Conservation (phyloP, 2,797 vertebrate species). For the Helarctos malayanus region DNA sequence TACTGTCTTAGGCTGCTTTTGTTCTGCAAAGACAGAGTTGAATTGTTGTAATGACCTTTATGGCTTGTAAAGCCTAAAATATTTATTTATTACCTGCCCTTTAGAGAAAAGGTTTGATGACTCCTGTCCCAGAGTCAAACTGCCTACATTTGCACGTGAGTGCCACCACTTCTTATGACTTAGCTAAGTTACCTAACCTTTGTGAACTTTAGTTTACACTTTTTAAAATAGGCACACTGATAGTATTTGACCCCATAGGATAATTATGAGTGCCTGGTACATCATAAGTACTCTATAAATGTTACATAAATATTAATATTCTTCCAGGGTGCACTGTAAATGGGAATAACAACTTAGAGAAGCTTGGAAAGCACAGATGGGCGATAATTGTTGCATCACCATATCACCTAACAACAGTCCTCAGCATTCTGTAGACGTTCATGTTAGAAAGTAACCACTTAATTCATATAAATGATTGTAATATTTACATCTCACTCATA, state of each 20-base stretch:
- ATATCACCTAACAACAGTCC: not conserved
- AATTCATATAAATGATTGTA: constrained; percentile 53
- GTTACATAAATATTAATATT: constrained; percentile 43
- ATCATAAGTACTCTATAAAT: not conserved
- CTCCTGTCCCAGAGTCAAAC: not conserved
- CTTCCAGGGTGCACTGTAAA: not conserved
- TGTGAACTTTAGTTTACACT: constrained; percentile 29
- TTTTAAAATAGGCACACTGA: constrained; percentile 35
- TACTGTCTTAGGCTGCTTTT: constrained; percentile 25
- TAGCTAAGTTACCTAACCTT: not conserved
- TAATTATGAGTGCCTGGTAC: not conserved
- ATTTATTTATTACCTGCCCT: not conserved
- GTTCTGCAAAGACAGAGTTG: not conserved
- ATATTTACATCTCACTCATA: constrained; percentile 65
- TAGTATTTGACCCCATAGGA: not conserved
- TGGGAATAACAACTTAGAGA: not conserved
- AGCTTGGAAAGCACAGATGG: not conserved
- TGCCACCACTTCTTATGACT: not conserved
- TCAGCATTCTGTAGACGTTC: not conserved
- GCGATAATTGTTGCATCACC: not conserved
- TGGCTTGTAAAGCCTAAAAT: not conserved
- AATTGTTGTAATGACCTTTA: not conserved
- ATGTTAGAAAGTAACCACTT: constrained; percentile 21
- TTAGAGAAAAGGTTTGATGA: not conserved
- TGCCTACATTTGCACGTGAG: not conserved